Evolutionary conservation across 2,113 vertebrate species (phyloP).

Genomic region (Suricata suricatta): DNA sequence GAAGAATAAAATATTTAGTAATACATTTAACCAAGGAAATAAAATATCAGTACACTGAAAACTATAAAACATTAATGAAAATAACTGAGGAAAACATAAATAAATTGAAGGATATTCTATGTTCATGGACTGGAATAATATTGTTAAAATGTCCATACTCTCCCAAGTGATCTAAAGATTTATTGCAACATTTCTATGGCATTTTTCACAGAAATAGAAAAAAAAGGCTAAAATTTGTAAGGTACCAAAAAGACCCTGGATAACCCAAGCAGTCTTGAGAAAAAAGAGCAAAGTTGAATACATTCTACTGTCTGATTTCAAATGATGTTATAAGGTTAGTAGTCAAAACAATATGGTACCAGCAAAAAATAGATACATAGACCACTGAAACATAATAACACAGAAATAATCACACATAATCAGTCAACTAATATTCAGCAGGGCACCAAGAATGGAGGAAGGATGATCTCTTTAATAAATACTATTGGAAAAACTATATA

Average conservation of each 20-base stretch:
- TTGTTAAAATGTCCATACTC: background rate
- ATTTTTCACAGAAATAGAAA: background rate
- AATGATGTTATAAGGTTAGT: background rate
- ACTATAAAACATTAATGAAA: background rate
- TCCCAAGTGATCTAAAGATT: background rate
- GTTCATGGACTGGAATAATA: background rate
- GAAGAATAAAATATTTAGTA: background rate
- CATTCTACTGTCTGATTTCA: background rate
- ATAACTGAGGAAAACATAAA: background rate
- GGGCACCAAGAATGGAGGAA: background rate
- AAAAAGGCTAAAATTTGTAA: background rate
- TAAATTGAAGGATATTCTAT: background rate
- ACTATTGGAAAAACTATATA: background rate
- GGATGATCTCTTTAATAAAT: background rate
- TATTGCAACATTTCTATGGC: background rate
- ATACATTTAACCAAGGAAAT: background rate
- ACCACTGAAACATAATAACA: background rate
- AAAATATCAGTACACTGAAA: background rate
- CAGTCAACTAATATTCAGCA: background rate
- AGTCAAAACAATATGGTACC: background rate
- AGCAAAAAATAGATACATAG: background rate
- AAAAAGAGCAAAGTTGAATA: background rate
- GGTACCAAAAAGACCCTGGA: background rate
- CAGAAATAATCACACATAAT: background rate
- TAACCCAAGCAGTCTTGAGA: background rate